Base-by-base conservation (phyloP, 2,113 vertebrate species). In the Perccottus glenii region DNA sequence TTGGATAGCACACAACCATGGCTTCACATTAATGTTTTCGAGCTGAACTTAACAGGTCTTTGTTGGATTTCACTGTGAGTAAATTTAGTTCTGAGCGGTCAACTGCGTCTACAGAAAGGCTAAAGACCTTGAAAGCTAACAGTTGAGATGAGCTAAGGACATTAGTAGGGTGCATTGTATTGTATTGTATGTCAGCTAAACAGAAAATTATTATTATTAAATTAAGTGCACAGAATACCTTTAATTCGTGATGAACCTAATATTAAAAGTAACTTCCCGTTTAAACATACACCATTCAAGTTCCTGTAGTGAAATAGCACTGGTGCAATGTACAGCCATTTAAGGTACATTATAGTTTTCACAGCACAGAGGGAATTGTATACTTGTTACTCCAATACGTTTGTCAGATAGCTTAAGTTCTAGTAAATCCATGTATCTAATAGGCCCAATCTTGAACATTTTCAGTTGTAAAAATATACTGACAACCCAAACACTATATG, bases 21-120 rank as follows among this genome's bases (percentile, higher is more conserved):
- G 33, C 40, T 65, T 60, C 42, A 2, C 7, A 38, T 33, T 61
- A 63, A 19, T 32, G 57, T 38, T 1, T 2, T 55, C 12, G 0
- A 40, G 10, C 19, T 44, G 60, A 65, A 19, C 3, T 2, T 42
- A 40, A 48, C 49, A 66, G 19, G 15, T 57, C 63, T 48, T 60
- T 59, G 35, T 56, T 36, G 50, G 72, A 67, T 61, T 55, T 8
- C 52, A 62, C 46, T 84, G 89, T 89, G 65, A 88, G 89, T 85
- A 78, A 68, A 55, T 84, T 85, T 73, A 16, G 55, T 57, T 75
- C 75, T 71, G 78, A 71, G 78, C 75, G 74, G 64, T 79, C 75
- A 87, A 85, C 42, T 61, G 64, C 27, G 50, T 16, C 38, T 9
- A 4, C 44, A 40, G 40, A 64, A 60, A 79, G 80, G 80, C 70